Percentiles rank a stretch among this genome's conserved stretches.
Evolutionary conservation across 2,888 invertebrate genomes (phyloP).

Genomic region (Acleris sparsana): DNA sequence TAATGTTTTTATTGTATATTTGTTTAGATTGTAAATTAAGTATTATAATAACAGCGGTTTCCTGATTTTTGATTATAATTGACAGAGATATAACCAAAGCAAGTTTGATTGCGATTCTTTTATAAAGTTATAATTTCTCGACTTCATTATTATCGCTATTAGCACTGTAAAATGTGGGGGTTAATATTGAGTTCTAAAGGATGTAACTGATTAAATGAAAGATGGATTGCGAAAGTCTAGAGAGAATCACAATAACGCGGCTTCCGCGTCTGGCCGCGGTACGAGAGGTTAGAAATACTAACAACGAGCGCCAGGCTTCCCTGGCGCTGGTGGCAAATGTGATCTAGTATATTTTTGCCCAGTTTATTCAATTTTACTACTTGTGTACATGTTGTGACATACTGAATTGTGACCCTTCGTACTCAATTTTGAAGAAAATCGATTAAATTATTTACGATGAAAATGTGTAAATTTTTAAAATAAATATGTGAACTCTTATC

Average conservation of each 20-base stretch:
- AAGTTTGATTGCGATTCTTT: conserved; percentile 21
- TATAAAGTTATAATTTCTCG: conserved; percentile 11
- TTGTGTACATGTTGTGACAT: conserved; percentile 24
- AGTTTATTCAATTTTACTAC: conserved; percentile 11
- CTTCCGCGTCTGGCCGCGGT: too few relatives aligned
- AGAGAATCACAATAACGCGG: too few relatives aligned
- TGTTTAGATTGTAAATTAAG: conserved; percentile 34
- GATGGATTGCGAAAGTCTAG: too few relatives aligned
- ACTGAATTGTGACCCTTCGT: conserved; percentile 25
- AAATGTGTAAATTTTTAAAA: conserved; percentile 28
- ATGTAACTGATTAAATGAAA: too few relatives aligned
- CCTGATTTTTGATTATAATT: conserved; percentile 27
- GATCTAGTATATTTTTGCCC: conserved; percentile 16
- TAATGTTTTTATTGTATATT: conserved; percentile 25
- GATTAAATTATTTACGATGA: conserved; percentile 31
- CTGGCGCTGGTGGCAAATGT: conserved; percentile 9
- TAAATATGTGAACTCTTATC: conserved; percentile 23
- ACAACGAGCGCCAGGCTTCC: too few relatives aligned
- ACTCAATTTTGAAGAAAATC: conserved; percentile 22
- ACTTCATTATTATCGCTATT: conserved; percentile 17
- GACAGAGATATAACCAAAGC: conserved; percentile 12
- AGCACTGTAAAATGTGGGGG: too few relatives aligned
- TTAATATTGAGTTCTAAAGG: too few relatives aligned
- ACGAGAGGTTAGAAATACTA: too few relatives aligned
- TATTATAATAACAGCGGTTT: conserved; percentile 25